Evolutionary conservation across 2,113 vertebrate species (phyloP).

Genomic region (Diphyllodes magnificus): DNA sequence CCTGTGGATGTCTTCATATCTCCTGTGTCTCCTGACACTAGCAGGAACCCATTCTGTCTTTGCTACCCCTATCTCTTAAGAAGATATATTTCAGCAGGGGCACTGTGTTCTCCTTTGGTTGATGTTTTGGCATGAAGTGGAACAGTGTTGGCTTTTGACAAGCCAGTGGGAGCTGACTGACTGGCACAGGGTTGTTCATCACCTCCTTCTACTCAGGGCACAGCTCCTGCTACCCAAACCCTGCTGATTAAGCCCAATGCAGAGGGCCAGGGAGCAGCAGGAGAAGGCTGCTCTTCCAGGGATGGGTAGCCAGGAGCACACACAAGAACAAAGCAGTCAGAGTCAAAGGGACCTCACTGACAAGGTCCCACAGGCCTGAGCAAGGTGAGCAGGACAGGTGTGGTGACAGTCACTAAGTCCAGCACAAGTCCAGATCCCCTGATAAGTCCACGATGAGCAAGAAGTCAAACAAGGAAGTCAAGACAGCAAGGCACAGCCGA

Average conservation of each 20-base stretch:
- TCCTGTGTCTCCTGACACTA: background rate
- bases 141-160: background rate
- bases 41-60: background rate
- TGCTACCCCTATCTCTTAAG: background rate
- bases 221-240: background rate
- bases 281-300: background rate
- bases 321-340: background rate
- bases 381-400: background rate
- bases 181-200: background rate
- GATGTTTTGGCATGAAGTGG: background rate
- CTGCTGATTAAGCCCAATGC: background rate
- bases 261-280: background rate
- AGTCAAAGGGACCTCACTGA: background rate
- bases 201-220: background rate
- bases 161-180: background rate
- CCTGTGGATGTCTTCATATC: background rate
- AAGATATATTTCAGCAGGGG: background rate
- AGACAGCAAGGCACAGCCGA: background rate
- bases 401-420: background rate
- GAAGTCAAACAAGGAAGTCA: background rate
- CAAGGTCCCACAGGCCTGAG: background rate
- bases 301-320: background rate
- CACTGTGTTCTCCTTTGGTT: background rate
- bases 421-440: background rate
- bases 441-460: background rate